These are phyloP conservation scores for Canis aureus DNA, from an alignment of 2,113 vertebrate species.

Conservation along the genomic window DNA sequence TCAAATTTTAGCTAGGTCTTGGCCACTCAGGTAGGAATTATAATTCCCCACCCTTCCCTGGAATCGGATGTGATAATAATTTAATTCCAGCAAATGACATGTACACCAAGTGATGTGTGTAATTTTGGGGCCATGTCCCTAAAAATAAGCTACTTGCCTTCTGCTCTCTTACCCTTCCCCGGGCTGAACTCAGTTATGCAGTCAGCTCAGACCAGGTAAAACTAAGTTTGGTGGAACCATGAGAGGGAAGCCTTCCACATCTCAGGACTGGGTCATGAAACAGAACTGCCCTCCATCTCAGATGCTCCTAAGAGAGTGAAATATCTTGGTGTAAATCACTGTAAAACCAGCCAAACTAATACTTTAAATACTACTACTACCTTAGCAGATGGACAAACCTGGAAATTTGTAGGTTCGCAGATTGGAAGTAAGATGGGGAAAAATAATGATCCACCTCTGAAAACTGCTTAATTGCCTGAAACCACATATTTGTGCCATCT, in stretches of 20 bases:
- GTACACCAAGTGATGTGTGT: neutral
- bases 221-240: rapidly evolving
- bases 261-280: neutral
- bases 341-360: neutral
- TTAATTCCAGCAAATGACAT: neutral
- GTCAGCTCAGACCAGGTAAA: neutral
- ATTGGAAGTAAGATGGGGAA: neutral
- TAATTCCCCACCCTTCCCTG: neutral
- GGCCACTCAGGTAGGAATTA: neutral
- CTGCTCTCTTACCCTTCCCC: too few species aligned
- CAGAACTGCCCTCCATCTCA: neutral
- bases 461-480: neutral
- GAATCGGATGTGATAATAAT: neutral
- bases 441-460: neutral
- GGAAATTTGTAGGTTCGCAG: neutral
- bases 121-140: neutral
- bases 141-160: neutral
- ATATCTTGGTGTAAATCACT: neutral
- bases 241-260: neutral
- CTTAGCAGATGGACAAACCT: neutral
- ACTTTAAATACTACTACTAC: neutral
- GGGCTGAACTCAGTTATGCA: neutral
- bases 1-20: neutral
- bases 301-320: neutral
- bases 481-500: neutral